Conservation (phyloP, 2,113 vertebrate species). For the Ophthalmolycus amberensis region DNA sequence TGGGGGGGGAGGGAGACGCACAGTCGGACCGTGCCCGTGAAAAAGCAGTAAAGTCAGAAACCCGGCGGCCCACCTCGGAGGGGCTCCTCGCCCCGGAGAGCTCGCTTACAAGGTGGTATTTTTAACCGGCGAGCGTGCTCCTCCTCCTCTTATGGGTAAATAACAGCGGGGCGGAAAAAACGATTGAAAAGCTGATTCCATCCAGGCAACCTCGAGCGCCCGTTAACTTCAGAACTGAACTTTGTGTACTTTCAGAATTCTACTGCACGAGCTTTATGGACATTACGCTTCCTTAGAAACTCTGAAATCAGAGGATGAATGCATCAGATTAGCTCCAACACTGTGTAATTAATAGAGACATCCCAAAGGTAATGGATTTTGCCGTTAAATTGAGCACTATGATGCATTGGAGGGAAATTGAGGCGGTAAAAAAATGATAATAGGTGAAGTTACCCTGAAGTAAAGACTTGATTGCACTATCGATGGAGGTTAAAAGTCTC, state of each 20-base stretch:
- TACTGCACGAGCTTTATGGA: background rate
- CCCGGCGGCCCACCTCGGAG: background rate
- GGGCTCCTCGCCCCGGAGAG: background rate
- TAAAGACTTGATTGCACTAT: background rate
- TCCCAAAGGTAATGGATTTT: background rate
- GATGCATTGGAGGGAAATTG: background rate
- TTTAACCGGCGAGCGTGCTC: slow-evolving; percentile 71
- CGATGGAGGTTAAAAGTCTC: background rate
- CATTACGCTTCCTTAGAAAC: background rate
- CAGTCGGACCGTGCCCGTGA: background rate
- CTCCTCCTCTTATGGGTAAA: slow-evolving; percentile 81
- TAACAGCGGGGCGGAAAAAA: slow-evolving; percentile 41
- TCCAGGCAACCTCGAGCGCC: too few relatives aligned
- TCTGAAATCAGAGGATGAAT: background rate
- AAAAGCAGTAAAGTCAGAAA: slow-evolving; percentile 23
- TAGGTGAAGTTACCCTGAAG: background rate
- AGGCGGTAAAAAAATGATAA: background rate
- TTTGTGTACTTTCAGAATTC: background rate
- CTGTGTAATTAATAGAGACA: background rate
- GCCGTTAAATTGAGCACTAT: background rate
- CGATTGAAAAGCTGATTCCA: slow-evolving; percentile 20
- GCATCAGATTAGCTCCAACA: background rate
- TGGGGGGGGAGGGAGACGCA: background rate
- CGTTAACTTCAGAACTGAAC: background rate
- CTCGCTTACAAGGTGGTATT: slow-evolving; percentile 76